These are phyloP conservation scores for Neopipo cinnamomea DNA, from an alignment of 2,113 vertebrate genomes.

Conservation along the genomic window DNA sequence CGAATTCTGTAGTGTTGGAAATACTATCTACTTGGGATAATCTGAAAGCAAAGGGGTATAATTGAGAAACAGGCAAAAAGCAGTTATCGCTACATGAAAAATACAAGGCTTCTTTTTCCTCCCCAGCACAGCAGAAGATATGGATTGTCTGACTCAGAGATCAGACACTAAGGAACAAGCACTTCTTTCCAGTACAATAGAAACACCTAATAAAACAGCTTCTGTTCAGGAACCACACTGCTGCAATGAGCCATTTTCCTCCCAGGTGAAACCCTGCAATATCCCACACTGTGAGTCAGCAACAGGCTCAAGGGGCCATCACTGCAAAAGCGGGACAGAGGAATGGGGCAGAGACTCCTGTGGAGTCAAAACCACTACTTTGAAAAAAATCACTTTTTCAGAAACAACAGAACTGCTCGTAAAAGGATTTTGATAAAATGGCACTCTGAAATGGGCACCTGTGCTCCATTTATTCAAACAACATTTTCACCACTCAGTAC, in stretches of 20 bases:
- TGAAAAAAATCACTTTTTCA: neutral
- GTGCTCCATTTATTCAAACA: neutral
- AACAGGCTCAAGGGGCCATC: neutral
- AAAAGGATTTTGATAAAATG: neutral
- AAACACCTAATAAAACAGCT: neutral
- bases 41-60: neutral
- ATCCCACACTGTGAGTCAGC: neutral
- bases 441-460: neutral
- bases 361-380: neutral
- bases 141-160: conserved; percentile 30
- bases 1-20: neutral
- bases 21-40: neutral
- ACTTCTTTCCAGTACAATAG: neutral
- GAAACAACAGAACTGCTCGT: neutral
- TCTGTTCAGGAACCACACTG: neutral
- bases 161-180: conserved; percentile 12
- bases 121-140: neutral
- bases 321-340: accelerated
- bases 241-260: neutral
- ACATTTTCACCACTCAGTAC: neutral
- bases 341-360: neutral
- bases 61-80: neutral
- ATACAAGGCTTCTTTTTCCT: neutral
- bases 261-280: neutral
- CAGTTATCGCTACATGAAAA: neutral